These are phyloP conservation scores for Chaetorhynchus papuensis DNA, from an alignment of 2,113 vertebrate species.

Conservation along the genomic window DNA sequence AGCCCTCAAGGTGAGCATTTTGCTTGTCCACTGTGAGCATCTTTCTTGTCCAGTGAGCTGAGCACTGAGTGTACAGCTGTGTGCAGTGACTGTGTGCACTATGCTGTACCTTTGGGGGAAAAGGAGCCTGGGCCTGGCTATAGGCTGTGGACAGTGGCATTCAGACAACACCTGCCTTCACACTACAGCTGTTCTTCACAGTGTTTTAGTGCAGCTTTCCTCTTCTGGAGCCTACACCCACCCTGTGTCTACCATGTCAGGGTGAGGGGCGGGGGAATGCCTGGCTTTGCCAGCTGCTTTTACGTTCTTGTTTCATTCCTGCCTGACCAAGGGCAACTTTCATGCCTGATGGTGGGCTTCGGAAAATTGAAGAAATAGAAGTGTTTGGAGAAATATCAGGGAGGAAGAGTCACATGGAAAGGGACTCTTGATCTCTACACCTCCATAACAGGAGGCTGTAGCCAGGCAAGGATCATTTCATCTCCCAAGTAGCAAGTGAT, in stretches of 20 bases:
- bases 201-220: background rate
- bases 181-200: background rate
- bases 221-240: background rate
- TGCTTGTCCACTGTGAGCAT: conserved; percentile 36
- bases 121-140: background rate
- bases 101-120: fast-evolving
- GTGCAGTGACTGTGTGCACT: background rate
- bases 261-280: background rate
- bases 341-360: background rate
- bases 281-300: background rate
- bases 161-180: background rate
- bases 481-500: background rate
- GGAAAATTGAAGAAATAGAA: background rate
- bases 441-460: background rate
- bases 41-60: background rate
- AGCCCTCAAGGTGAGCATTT: background rate
- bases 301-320: background rate
- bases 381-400: background rate
- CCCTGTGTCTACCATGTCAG: fast-evolving
- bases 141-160: background rate
- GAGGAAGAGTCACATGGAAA: background rate
- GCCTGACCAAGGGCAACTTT: background rate
- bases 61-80: background rate
- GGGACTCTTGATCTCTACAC: background rate
- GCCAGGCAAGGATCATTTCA: fast-evolving